Percentiles rank a stretch among this genome's conserved stretches.
Evolutionary conservation across 2,113 vertebrate genomes (phyloP).

Genomic region (Rhinogobius similis): DNA sequence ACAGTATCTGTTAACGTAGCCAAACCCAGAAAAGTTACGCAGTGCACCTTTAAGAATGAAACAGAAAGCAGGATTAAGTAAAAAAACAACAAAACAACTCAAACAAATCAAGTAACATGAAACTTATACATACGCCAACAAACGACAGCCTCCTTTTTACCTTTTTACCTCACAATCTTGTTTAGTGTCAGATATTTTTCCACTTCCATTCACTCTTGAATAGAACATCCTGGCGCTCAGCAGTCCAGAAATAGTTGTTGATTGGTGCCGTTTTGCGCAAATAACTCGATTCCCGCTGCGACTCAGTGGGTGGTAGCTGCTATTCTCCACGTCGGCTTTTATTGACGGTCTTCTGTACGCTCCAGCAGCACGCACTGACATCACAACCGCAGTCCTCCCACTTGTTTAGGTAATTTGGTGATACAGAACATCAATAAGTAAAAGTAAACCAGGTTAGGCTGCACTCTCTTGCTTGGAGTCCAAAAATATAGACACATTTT

Average conservation of each 20-base stretch:
- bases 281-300: constrained; percentile 43
- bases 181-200: neutral
- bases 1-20: too few relatives aligned
- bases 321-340: constrained; percentile 45
- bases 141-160: neutral
- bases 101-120: too few relatives aligned
- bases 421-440: constrained; percentile 12
- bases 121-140: neutral
- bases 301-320: constrained; percentile 47
- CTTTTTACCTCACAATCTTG: neutral
- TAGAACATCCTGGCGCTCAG: neutral
- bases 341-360: constrained; percentile 39
- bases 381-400: constrained; percentile 16
- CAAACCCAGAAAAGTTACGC: too few relatives aligned
- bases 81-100: neutral
- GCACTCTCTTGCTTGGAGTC: neutral
- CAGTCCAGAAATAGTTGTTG: constrained; percentile 52
- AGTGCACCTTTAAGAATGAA: too few relatives aligned
- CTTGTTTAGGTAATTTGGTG: constrained; percentile 28
- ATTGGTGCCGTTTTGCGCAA: constrained; percentile 52
- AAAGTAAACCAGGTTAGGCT: constrained; percentile 4
- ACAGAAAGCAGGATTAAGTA: too few relatives aligned
- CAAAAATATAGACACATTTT: neutral
- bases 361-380: constrained; percentile 36
- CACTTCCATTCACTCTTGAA: neutral